Base-by-base conservation (phyloP, 2,888 invertebrate genomes). In the Caenorhabditis panamensis region DNA sequence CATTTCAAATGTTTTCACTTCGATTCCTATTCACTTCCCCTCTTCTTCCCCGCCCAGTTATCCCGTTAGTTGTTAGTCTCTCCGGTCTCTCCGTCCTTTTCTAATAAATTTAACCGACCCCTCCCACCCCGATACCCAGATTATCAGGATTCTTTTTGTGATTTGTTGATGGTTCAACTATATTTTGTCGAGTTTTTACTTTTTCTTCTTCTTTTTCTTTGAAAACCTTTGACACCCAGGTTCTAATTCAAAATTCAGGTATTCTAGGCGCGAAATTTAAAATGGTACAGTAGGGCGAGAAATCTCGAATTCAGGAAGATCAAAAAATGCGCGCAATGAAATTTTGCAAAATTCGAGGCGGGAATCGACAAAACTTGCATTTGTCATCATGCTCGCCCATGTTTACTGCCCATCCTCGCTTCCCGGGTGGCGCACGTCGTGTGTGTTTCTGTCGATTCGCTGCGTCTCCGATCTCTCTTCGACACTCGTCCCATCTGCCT, bases 1-100 rank as follows among this genome's bases (percentile, higher is more conserved):
- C 69, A 69, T 59, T 59, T 69, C 69, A 58, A 68, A 47, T 28
- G 41, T 68, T 51, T 68, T 68, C 56, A 47, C 47, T 69, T 53
- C 41, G 37, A 13, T 49, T 28, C 58, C 49, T 16, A 22, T 68
- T 47, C 20, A 31, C 58, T 47, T 63, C 54, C 20, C n/a, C 18
- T 24, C 9, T 13, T 18, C 22, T 28, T 31, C 13, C 16, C 22
- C 3, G 1, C 20, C 58, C n/a, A n/a, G n/a, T n/a, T 51, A 11
- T 5, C n/a, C 22, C 51, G 11, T 20, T 61, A 51, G 61, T 59
- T 69, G 51, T 49, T 37, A 44, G 41, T 26, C 28, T n/a, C 13
- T 16, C n/a, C 8, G 22, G 16, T 36, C 26, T 6, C 36, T 37
- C 47, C 28, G 5, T 22, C 13, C 9, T 6, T 31, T n/a, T 61